Evolutionary conservation across 1,140 invertebrate species (phyloP).

Genomic region (Leptinotarsa undecemlineata): DNA sequence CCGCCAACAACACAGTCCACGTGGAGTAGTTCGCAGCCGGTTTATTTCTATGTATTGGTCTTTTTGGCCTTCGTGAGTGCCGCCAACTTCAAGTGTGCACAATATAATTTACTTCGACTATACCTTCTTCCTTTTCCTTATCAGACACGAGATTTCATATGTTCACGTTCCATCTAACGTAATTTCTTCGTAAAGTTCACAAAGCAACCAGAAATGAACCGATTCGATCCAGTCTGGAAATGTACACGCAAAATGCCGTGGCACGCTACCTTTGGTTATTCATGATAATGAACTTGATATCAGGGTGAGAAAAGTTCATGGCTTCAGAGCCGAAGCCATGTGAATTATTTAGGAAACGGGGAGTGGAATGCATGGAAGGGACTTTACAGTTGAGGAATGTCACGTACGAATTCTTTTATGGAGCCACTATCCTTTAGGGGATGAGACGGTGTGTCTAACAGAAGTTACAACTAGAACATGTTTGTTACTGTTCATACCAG

Average conservation of each 20-base stretch:
- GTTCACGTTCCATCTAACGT: background rate
- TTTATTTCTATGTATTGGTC: no score
- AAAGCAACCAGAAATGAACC: background rate
- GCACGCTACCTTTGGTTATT: background rate
- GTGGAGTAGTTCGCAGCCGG: no score
- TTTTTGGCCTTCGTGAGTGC: no score
- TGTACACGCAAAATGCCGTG: background rate
- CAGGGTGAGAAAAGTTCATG: constrained; percentile 1
- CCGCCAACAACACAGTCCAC: no score
- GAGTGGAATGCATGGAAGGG: background rate
- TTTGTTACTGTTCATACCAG: no score
- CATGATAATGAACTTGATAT: constrained; percentile 8
- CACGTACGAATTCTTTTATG: no score
- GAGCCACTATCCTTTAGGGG: no score
- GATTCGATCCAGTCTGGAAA: background rate
- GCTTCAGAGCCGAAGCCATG: background rate
- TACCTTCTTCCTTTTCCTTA: no score
- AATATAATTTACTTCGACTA: no score
- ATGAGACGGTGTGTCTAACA: no score
- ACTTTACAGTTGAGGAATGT: background rate
- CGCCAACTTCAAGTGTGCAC: no score
- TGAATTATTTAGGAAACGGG: background rate
- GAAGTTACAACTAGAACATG: no score
- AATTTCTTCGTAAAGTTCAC: background rate
- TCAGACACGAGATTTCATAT: background rate